These are phyloP conservation scores for Scaptomyza polygonia DNA, from an alignment of 2,888 invertebrate genomes.

Conservation along the genomic window DNA sequence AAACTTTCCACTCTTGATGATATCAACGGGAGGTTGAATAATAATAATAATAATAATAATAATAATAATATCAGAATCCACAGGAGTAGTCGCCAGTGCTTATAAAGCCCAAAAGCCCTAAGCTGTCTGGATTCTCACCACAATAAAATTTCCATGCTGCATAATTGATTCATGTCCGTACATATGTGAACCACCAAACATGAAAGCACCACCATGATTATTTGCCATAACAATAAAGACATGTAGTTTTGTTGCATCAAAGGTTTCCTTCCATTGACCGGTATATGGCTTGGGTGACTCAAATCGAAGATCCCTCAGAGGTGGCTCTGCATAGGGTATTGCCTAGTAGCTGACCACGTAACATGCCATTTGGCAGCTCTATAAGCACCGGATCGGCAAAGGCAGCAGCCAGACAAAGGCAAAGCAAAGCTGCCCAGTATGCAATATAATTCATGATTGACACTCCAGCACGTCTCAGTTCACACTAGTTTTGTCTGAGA, in stretches of 20 bases:
- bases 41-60: too few relatives aligned
- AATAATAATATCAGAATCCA: too few relatives aligned
- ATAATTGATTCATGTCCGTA: constrained; percentile 86
- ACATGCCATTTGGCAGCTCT: constrained; percentile 68
- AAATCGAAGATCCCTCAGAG: constrained; percentile 87
- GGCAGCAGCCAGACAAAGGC: constrained; percentile 4
- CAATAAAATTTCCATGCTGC: constrained; percentile 87
- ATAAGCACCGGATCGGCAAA: constrained; percentile 52
- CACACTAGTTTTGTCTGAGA: constrained; percentile 10
- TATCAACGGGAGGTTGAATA: constrained; percentile 87
- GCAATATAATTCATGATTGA: constrained; percentile 19
- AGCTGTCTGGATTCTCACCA: constrained; percentile 87
- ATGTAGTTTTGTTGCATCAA: constrained; percentile 86
- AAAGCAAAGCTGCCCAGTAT: constrained; percentile 6
- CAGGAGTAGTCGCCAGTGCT: constrained; percentile 89
- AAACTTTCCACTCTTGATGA: constrained; percentile 87
- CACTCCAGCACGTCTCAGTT: background rate
- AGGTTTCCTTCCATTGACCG: constrained; percentile 62
- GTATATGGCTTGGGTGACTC: constrained; percentile 81
- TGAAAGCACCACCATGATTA: constrained; percentile 90
- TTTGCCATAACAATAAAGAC: constrained; percentile 87
- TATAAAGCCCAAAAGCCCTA: constrained; percentile 90
- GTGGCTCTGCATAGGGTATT: constrained; percentile 88
- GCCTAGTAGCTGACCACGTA: constrained; percentile 86
- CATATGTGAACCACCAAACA: constrained; percentile 86